These are phyloP conservation scores for Campylorhamphus procurvoides DNA, from an alignment of 2,113 vertebrate genomes.

Conservation along the genomic window DNA sequence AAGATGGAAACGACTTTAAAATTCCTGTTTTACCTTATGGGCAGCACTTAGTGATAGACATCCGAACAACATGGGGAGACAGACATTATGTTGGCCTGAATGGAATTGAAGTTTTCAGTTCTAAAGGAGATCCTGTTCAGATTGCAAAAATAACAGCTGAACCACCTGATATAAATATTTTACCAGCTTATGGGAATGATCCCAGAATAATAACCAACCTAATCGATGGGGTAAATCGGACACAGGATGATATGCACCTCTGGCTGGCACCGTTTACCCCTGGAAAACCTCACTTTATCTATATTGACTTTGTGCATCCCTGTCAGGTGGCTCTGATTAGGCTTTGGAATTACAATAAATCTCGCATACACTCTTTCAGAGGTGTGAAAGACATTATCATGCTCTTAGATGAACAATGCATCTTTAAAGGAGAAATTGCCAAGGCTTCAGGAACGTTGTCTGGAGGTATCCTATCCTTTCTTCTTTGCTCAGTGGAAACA, in stretches of 20 bases:
- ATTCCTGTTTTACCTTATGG: slow-evolving; percentile 92
- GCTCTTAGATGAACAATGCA: slow-evolving; percentile 82
- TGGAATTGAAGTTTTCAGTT: slow-evolving; percentile 91
- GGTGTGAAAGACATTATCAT: slow-evolving; percentile 91
- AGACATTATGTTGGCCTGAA: slow-evolving; percentile 96
- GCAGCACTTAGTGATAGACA: slow-evolving; percentile 84
- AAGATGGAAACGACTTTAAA: slow-evolving; percentile 80
- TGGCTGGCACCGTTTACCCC: slow-evolving; percentile 94
- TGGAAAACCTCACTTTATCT: slow-evolving; percentile 83
- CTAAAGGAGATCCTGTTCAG: slow-evolving; percentile 84
- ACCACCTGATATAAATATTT: slow-evolving; percentile 92
- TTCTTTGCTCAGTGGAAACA: neutral
- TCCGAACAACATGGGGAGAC: slow-evolving; percentile 95
- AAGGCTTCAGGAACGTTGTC: slow-evolving; percentile 91
- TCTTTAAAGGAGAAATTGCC: slow-evolving; percentile 97
- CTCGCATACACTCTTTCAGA: slow-evolving; percentile 94
- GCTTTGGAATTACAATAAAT: slow-evolving; percentile 99
- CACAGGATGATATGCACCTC: slow-evolving; percentile 97
- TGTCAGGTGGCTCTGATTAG: slow-evolving; percentile 93
- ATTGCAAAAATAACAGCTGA: slow-evolving; percentile 82
- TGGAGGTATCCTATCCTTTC: slow-evolving; percentile 81
- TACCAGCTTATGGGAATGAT: slow-evolving; percentile 89
- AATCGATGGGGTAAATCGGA: slow-evolving; percentile 88
- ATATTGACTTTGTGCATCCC: slow-evolving; percentile 81
- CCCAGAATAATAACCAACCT: slow-evolving; percentile 88